Base-by-base conservation (phyloP, 2,113 vertebrate species). In the Bufo gargarizans region DNA sequence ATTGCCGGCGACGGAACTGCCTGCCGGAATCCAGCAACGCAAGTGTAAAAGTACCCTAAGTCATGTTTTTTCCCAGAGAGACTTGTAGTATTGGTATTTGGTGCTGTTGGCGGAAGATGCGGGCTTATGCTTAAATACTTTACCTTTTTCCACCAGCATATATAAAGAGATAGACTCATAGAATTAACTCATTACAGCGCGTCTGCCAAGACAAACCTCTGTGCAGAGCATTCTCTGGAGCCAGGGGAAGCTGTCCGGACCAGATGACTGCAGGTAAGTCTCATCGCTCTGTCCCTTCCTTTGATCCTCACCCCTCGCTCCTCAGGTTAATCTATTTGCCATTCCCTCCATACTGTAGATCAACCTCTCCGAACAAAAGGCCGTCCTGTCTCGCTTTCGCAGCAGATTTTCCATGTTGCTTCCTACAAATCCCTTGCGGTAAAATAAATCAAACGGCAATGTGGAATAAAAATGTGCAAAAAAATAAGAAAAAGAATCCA, bases 371-470 rank as follows among this genome's bases (percentile, higher is more conserved):
- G 17, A 61, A 83, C 69, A 82, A 82, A 53, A 87, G 43, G 79
- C 86, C 67, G 86, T 22, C 63, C 50, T 87, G 77, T 87, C 78
- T 81, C 17, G 17, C 58, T 45, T n/a, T 8, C 0, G 59, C n/a
- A n/a, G 22, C 58, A 71, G 33, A 22, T 65, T 77, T 83, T 88
- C 55, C 69, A 50, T 33, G 20, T 63, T 55, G 86, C 69, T 88
- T 83, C 71, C 67, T 88, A 74, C 55, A 82, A 61, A 88, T 20
- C 58, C 86, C 86, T 88, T 33, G 72, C 13, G 80, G 86, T 76
- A 20, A 50, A 88, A 88, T 88, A 83, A 88, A 88, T 88, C 87
- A 88, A 55, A 83, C 8, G 7, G 22, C 77, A 69, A 79, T 67
- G 45, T 83, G 61, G 63, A 53, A 69, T 83, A 22, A 67, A 65